These are phyloP conservation scores for Troilus luridus DNA, from an alignment of 2,888 invertebrate genomes.

Conservation along the genomic window DNA sequence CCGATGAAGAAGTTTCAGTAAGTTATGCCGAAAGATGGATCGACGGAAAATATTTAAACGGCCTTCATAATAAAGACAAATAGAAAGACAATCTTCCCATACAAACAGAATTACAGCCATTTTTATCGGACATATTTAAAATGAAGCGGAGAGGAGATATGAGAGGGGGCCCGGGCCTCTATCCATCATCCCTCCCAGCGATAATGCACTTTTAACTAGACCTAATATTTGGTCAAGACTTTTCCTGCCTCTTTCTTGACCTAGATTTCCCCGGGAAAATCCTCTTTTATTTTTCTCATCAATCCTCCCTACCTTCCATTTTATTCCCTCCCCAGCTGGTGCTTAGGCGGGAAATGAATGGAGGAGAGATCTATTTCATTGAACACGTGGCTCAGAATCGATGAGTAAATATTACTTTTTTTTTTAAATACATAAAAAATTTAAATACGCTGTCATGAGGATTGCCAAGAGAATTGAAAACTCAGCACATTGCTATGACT, in stretches of 20 bases:
- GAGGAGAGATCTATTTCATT: background rate
- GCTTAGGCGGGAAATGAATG: background rate
- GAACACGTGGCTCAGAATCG: background rate
- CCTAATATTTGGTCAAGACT: constrained; percentile 50
- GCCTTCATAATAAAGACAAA: background rate
- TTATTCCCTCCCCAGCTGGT: background rate
- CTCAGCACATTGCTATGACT: no score
- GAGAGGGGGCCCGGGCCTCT: background rate
- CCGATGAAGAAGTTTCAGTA: no score
- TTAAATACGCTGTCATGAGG: no score
- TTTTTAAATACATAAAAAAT: no score
- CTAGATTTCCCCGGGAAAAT: constrained; percentile 24
- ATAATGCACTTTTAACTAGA: constrained; percentile 48
- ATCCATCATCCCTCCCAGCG: background rate
- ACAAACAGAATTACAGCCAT: constrained; percentile 23
- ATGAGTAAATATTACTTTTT: no score
- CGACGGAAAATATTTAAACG: constrained; percentile 13
- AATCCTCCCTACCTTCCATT: background rate
- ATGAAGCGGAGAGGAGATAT: background rate
- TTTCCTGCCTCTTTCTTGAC: background rate
- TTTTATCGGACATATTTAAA: constrained; percentile 33
- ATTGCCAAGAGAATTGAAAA: no score
- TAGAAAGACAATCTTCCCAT: background rate
- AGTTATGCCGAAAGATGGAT: background rate
- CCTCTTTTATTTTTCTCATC: constrained; percentile 38